Base-by-base conservation (phyloP, 2,888 invertebrate genomes). In the Encarsia formosa region DNA sequence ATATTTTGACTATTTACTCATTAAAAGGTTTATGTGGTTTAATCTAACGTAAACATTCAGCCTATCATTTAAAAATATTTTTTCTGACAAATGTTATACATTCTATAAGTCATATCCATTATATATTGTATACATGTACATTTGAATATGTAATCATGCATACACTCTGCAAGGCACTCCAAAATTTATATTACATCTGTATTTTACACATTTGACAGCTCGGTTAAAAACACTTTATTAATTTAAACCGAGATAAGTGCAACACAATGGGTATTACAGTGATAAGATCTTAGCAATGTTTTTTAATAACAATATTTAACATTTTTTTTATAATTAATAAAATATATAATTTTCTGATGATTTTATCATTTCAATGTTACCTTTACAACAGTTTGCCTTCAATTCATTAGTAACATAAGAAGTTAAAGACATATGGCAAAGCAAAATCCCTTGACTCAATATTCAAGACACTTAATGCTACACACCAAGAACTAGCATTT, bases 91-190 rank as follows among this genome's bases (percentile, higher is more conserved):
- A n/a, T n/a, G n/a, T n/a, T 55, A 62, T 62, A 63, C 59, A 63
- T 57, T 64, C 55, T 55, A 59, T 51, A 58, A 53, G 60, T n/a
- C 63, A 60, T 63, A 59, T 65, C 59, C 58, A 44, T 41, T 54
- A 49, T 54, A 59, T 59, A 32, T 23, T 23, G 35, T 23, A 43
- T 40, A 40, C 18, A 22, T 43, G 29, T 43, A 61, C 59, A 49
- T 51, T 61, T 43, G 31, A 16, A 40, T 20, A 38, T 38, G 32
- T 8, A 38, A 5, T 20, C 16, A 15, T 38, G 32, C 20, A 22
- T 38, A 13, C 38, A 69, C 68, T 71, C 67, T 72, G 69, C 69
- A 73, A 73, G 73, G 73, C 73, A 73, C 73, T 73, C 73, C 71
- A 68, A 69, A n/a, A 71, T 72, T 69, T 71, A 68, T 70, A 68